Base-by-base conservation (phyloP, 2,888 invertebrate genomes). In the Masnerella sp. region DNA sequence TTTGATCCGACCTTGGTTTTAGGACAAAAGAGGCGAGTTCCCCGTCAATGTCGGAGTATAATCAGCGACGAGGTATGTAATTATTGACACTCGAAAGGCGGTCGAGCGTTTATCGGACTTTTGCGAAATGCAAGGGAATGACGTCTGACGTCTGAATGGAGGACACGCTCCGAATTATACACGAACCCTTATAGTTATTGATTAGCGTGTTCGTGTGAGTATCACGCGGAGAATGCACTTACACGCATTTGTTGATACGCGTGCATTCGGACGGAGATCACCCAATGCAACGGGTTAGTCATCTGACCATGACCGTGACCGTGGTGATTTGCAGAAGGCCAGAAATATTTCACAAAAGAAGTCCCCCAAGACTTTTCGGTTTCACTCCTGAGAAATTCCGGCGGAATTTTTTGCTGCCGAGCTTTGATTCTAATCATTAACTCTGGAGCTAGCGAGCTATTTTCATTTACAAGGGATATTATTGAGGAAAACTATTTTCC, bases 281-380 rank as follows among this genome's bases (percentile, higher is more conserved):
- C 69, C 75, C 67, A 73, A 74, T 68, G 70, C 68, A 58, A 34
- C 36, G 49, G 34, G 67, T 65, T 61, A 75, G 75, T 56, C 69
- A 70, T 64, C 72, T 70, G 77, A 51, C 72, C 74, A 54, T 78
- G 77, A 74, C 77, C 78, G 69, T 78, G 78, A 78, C 78, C 74
- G 76, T 59, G 71, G 69, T 67, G 62, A 62, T 69, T 64, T 64
- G 58, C 65, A 52, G 71, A 77, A 75, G 72, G 72, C 72, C 72
- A 58, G 58, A 20, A 34, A 54, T 71, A 52, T 62, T 49, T n/a
- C n/a, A n/a, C n/a, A n/a, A n/a, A n/a, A n/a, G n/a, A n/a, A n/a
- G n/a, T n/a, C n/a, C n/a, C n/a, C n/a, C n/a, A n/a, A n/a, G n/a
- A n/a, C n/a, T n/a, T n/a, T n/a, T n/a, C n/a, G n/a, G n/a, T n/a